phyloP scores from a whole-genome alignment of 2,888 invertebrate species.

The Lapara coniferarum region DNA sequence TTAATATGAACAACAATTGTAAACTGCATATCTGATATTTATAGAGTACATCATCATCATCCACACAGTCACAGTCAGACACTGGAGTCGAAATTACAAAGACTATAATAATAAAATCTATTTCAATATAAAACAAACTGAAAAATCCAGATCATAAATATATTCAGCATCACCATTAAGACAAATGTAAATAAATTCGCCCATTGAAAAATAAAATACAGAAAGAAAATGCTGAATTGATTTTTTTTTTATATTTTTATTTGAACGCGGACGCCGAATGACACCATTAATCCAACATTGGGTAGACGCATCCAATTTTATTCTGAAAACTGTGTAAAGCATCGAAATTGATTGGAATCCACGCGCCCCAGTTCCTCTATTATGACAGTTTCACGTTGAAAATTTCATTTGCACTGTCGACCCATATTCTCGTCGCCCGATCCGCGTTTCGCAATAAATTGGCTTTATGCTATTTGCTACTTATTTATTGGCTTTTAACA shows the following conservation, averaged over 20 bases:
- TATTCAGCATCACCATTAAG: too few species aligned
- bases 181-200: too few species aligned
- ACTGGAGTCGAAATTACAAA: too few species aligned
- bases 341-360: slow-evolving; percentile 21
- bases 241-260: not conserved
- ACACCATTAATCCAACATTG: slow-evolving; percentile 16
- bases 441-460: slow-evolving; percentile 13
- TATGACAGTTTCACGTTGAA: slow-evolving; percentile 19
- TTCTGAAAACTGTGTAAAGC: slow-evolving; percentile 19
- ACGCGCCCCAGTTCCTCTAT: slow-evolving; percentile 18
- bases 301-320: slow-evolving; percentile 20
- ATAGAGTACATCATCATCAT: too few species aligned
- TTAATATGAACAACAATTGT: too few species aligned
- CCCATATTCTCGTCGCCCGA: slow-evolving; percentile 12
- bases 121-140: too few species aligned
- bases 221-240: not conserved
- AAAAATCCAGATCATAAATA: too few species aligned
- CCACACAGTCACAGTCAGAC: too few species aligned
- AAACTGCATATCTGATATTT: too few species aligned
- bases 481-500: slow-evolving; percentile 24
- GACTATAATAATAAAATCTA: too few species aligned
- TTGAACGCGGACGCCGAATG: slow-evolving; percentile 3
- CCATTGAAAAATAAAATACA: not conserved
- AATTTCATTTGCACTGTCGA: slow-evolving; percentile 20
- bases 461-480: slow-evolving; percentile 22